Base-by-base conservation (phyloP, 2,888 invertebrate species). In the Drosophila cognata region DNA sequence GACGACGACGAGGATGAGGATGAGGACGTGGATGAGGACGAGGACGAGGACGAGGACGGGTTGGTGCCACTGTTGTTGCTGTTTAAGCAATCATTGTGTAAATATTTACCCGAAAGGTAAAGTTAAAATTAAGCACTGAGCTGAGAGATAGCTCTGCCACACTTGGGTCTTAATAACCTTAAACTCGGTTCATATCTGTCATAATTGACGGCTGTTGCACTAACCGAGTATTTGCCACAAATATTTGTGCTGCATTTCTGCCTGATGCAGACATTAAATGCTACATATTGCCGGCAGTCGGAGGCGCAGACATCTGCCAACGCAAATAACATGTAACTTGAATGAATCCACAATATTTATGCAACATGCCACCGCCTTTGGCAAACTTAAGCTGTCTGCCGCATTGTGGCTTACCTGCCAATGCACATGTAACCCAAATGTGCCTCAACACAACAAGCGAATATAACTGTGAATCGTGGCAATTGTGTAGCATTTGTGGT, bases 81-180 rank as follows among this genome's bases (percentile, higher is more conserved):
- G 69, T 58, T 72, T 46, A 65, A 72, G 77, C 76, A 83, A 86
- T 86, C 81, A 74, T 73, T 71, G 74, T 77, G 75, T 86, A 89
- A 86, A 86, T 88, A 86, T 86, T 86, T 84, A 81, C 68, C 51
- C 71, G 74, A 73, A 78, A 84, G 73, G 84, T 86, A 77, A 86
- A 88, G 84, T 75, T 85, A 77, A 88, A 88, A 83, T 79, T 81
- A 77, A 88, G 76, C 88, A 78, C 74, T 81, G 18, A 21, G 16
- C 31, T 18, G 41, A 16, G 51, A 51, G 43, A 76, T 79, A 79
- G 70, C 77, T 62, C 58, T 41, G 31, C 43, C 2, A n/a, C 35
- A 16, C n/a, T 18, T 25, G 10, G 10, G 16, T 28, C 33, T 16
- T 25, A 1, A 33, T 25, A 55, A 36, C 31, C 28, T 21, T 33